Conservation (phyloP, 2,113 vertebrate species). For the Bagarius yarrelli region DNA sequence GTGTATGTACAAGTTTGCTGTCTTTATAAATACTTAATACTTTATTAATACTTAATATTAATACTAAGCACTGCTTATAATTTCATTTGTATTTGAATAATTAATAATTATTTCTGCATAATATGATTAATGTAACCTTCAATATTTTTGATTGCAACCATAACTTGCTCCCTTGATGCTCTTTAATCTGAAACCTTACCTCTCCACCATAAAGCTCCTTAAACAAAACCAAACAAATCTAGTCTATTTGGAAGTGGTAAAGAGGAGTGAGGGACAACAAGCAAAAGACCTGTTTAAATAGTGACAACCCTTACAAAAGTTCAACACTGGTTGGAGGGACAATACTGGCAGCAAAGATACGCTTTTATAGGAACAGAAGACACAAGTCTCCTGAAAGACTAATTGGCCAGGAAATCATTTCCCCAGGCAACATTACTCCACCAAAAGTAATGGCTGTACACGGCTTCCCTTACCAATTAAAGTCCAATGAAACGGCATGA, state of each 20-base stretch:
- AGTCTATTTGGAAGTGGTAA: not conserved
- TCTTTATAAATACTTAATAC: not conserved
- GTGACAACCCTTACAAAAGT: not conserved
- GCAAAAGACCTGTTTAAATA: slow-evolving; percentile 9
- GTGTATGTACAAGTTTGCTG: not conserved
- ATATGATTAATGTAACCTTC: not conserved
- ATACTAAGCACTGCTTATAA: not conserved
- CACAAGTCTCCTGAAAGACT: slow-evolving; percentile 3
- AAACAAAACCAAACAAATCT: slow-evolving; percentile 1
- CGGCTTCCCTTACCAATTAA: slow-evolving; percentile 49
- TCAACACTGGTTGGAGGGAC: not conserved
- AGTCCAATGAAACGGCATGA: slow-evolving; percentile 48
- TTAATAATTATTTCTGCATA: not conserved
- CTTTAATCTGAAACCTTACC: not conserved
- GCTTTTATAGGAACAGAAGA: not conserved
- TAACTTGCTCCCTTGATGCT: slow-evolving; percentile 4
- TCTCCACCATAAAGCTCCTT: not conserved
- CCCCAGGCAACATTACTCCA: slow-evolving; percentile 27
- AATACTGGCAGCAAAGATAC: not conserved
- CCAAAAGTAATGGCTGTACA: slow-evolving; percentile 37
- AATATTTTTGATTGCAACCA: no score
- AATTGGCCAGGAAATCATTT: slow-evolving; percentile 15
- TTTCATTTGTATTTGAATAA: not conserved
- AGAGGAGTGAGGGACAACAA: not conserved
- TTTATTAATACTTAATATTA: no score